Conservation (phyloP, 2,888 invertebrate genomes). For the Ellobium chinense region DNA sequence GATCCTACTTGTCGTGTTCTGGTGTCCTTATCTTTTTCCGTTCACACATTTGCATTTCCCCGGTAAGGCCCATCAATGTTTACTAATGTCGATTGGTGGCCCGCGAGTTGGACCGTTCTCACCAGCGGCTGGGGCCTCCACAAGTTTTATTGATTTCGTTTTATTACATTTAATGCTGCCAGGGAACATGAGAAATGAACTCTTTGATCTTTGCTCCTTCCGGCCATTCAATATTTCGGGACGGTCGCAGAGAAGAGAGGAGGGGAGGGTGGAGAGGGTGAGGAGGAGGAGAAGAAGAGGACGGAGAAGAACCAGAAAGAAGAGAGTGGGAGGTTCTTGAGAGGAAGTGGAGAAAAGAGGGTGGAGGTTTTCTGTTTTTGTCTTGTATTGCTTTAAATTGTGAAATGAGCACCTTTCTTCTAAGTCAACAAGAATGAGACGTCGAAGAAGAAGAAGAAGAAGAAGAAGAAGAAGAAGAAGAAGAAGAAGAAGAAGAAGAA, state of each 20-base stretch:
- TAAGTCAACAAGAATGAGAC: no score
- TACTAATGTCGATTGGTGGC: not conserved
- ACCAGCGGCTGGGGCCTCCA: not conserved
- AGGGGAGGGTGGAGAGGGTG: not conserved
- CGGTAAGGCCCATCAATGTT: not conserved
- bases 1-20: not conserved
- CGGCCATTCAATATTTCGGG: conserved; percentile 14
- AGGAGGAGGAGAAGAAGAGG: not conserved
- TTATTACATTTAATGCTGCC: conserved; percentile 18
- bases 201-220: conserved; percentile 35
- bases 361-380: no score
- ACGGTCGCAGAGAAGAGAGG: no score
- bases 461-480: not conserved
- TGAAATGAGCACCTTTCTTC: no score
- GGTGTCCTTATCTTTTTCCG: not conserved
- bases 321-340: no score
- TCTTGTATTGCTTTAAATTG: no score
- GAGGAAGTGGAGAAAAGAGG: no score
- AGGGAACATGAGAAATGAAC: not conserved
- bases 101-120: not conserved
- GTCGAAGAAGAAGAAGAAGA: no score
- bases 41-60: conserved; percentile 6
- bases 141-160: conserved; percentile 24
- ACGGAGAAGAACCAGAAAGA: not conserved
- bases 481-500: not conserved